phyloP scores from a whole-genome alignment of 30 jellyfish, hydroid and myxozoan species.

The Aurelia coerulea region DNA sequence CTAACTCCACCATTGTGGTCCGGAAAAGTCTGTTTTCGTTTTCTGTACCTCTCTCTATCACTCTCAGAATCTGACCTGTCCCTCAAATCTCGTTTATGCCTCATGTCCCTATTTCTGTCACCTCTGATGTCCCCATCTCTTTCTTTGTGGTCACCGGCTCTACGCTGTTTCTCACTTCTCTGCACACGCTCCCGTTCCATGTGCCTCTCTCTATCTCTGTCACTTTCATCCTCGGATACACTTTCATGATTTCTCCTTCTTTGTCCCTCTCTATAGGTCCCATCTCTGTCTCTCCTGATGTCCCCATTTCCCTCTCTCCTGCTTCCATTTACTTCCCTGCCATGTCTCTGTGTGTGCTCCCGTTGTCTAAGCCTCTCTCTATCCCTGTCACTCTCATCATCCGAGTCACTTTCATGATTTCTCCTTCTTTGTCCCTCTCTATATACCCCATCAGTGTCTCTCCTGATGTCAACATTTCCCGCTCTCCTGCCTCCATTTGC shows the following conservation, averaged over 20 bases:
- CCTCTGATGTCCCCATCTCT: neutral
- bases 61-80: too few species aligned
- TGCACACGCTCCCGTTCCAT: too few species aligned
- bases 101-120: neutral
- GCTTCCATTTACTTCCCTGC: neutral
- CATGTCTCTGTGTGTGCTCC: neutral
- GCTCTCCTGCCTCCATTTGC: constrained; percentile 4
- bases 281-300: too few species aligned
- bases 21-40: too few species aligned
- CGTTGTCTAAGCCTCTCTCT: neutral
- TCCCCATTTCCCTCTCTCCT: constrained; percentile 1
- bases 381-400: neutral
- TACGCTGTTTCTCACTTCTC: too few species aligned
- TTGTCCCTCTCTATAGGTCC: neutral
- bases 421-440: neutral
- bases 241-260: neutral
- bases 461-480: neutral
- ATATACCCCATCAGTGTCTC: too few species aligned
- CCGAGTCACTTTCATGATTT: neutral
- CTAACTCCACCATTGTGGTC: too few species aligned
- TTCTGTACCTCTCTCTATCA: too few species aligned
- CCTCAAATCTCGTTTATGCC: too few species aligned
- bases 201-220: too few species aligned
- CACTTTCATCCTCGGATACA: too few species aligned
- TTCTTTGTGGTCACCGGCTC: too few species aligned